Evolutionary conservation across 2,113 vertebrate species (phyloP).

Genomic region (Oxyura jamaicensis): DNA sequence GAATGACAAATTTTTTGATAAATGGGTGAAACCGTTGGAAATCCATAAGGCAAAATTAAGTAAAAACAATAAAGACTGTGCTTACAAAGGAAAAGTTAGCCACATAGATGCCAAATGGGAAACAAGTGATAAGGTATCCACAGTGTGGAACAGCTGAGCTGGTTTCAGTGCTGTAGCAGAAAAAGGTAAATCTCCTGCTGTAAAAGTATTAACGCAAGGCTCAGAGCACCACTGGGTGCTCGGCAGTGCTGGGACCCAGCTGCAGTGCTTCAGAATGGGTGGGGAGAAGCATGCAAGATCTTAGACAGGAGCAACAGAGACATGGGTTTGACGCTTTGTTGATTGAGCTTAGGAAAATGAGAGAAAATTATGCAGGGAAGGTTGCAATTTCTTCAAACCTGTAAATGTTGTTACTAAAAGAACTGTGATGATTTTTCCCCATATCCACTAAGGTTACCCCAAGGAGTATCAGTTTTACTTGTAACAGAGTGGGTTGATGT

Average conservation of each 20-base stretch:
- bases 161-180: background rate
- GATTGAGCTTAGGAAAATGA: background rate
- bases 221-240: background rate
- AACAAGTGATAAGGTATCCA: background rate
- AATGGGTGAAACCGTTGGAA: background rate
- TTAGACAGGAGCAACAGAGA: background rate
- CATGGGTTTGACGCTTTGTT: rapidly evolving
- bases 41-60: background rate
- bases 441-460: background rate
- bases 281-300: background rate
- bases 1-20: background rate
- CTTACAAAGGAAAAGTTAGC: background rate
- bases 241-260: background rate
- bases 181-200: background rate
- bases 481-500: background rate
- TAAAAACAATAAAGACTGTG: background rate
- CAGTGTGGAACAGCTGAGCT: background rate
- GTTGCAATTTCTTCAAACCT: background rate
- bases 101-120: background rate
- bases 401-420: background rate
- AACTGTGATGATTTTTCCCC: background rate
- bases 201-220: background rate
- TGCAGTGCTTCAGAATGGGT: background rate
- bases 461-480: background rate
- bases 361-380: background rate